Percentiles rank a stretch among this genome's conserved stretches.
Conservation (phyloP, 2,113 vertebrate species). For the Urocynchramus pylzowi region DNA sequence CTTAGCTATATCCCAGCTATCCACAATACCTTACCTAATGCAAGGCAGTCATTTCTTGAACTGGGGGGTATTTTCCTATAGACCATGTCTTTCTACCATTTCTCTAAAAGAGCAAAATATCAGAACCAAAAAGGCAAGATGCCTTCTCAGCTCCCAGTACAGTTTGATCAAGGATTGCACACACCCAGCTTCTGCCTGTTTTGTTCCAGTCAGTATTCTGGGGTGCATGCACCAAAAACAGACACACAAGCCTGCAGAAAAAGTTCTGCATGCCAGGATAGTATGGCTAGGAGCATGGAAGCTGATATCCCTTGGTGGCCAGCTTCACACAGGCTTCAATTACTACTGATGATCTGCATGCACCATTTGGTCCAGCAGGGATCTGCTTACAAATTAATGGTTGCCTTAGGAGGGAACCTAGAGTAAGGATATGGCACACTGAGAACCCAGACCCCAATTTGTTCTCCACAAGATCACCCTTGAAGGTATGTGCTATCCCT, state of each 20-base stretch:
- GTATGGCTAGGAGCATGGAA: neutral
- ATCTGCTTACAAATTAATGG: neutral
- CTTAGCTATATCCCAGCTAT: neutral
- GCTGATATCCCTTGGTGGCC: neutral
- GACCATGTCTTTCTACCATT: neutral
- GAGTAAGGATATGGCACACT: neutral
- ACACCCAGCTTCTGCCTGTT: neutral
- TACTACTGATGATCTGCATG: too few relatives aligned
- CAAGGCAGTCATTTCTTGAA: neutral
- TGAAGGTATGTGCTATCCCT: neutral
- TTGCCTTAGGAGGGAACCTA: neutral
- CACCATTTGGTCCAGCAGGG: neutral
- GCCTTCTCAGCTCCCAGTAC: neutral
- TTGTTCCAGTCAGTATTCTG: neutral
- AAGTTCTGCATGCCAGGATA: neutral
- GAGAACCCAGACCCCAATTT: neutral
- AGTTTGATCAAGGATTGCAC: neutral
- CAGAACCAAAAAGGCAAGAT: neutral
- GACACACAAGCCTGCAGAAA: neutral
- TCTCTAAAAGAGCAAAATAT: neutral
- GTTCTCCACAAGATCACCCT: neutral
- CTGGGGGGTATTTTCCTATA: neutral
- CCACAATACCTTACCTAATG: neutral
- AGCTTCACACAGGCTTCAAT: neutral
- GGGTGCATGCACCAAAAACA: fast-evolving